Percentiles rank a stretch among this genome's conserved stretches.
phyloP scores from a whole-genome alignment of 2,797 vertebrate species.

The Manis pentadactyla region DNA sequence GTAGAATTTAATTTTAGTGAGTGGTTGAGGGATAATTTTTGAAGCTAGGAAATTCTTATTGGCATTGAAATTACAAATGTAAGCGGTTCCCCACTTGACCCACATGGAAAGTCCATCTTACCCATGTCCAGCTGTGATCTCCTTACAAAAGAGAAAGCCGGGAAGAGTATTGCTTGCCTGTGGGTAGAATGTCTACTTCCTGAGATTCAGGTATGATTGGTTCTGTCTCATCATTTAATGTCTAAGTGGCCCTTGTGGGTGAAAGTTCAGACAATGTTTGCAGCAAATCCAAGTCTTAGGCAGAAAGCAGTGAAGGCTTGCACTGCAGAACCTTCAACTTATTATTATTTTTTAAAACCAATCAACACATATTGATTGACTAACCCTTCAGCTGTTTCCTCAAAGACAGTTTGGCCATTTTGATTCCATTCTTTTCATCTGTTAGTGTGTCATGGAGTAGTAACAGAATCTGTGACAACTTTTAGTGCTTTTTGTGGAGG shows the following conservation, averaged over 20 bases:
- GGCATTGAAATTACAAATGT: not conserved
- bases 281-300: not conserved
- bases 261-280: not conserved
- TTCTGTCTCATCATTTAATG: not conserved
- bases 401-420: slow-evolving; percentile 60
- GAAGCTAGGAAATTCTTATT: slow-evolving; percentile 5
- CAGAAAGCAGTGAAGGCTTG: slow-evolving; percentile 35
- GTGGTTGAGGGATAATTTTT: slow-evolving; percentile 12
- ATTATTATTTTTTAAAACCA: not conserved
- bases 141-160: not conserved
- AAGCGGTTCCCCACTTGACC: not conserved
- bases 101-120: not conserved
- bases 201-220: not conserved
- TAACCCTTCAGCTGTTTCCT: slow-evolving; percentile 59
- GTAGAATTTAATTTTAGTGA: slow-evolving; percentile 54
- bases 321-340: not conserved
- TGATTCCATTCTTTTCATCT: slow-evolving; percentile 52
- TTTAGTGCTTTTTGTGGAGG: not conserved
- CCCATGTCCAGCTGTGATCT: not conserved
- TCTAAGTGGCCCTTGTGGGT: not conserved
- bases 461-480: not conserved
- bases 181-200: not conserved
- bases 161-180: not conserved
- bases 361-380: slow-evolving; percentile 49
- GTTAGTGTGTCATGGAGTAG: not conserved